These are phyloP conservation scores for Avahi laniger DNA, from an alignment of 2,797 vertebrate species.

Conservation along the genomic window DNA sequence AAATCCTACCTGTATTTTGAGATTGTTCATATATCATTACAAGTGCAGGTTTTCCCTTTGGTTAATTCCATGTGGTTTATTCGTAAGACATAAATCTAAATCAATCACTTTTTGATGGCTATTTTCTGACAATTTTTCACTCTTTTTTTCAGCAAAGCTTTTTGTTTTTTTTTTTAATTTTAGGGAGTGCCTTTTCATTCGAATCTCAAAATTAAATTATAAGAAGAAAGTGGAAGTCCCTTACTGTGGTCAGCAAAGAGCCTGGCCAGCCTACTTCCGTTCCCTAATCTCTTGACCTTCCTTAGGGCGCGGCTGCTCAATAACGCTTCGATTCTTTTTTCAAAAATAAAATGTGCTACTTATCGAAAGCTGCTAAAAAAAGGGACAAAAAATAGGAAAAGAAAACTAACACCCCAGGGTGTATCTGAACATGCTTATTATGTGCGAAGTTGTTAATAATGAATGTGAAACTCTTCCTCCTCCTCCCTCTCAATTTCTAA, in stretches of 20 bases:
- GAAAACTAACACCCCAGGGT: constrained; percentile 75
- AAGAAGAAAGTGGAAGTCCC: constrained; percentile 55
- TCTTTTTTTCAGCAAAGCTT: not conserved
- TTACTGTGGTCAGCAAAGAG: constrained; percentile 62
- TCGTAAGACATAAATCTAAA: constrained; percentile 68
- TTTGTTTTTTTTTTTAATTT: not conserved
- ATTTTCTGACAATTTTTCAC: constrained; percentile 67
- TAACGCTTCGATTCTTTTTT: constrained; percentile 54
- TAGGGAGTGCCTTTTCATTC: constrained; percentile 57
- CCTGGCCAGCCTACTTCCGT: constrained; percentile 67
- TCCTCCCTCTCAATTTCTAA: constrained; percentile 67
- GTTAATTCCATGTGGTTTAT: constrained; percentile 56
- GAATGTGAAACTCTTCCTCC: constrained; percentile 69
- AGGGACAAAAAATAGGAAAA: constrained; percentile 71
- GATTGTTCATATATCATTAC: constrained; percentile 23
- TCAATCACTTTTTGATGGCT: constrained; percentile 63
- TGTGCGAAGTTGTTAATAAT: constrained; percentile 72
- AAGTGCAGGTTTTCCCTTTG: not conserved
- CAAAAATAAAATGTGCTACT: constrained; percentile 76
- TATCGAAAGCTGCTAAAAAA: constrained; percentile 74
- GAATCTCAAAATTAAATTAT: constrained; percentile 64
- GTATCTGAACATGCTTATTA: constrained; percentile 76
- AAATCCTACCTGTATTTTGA: constrained; percentile 16
- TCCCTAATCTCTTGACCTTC: constrained; percentile 77
- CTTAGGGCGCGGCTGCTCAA: constrained; percentile 57